Evolutionary conservation across 2,797 vertebrate genomes (phyloP).

Genomic region (Myripristis murdjan): DNA sequence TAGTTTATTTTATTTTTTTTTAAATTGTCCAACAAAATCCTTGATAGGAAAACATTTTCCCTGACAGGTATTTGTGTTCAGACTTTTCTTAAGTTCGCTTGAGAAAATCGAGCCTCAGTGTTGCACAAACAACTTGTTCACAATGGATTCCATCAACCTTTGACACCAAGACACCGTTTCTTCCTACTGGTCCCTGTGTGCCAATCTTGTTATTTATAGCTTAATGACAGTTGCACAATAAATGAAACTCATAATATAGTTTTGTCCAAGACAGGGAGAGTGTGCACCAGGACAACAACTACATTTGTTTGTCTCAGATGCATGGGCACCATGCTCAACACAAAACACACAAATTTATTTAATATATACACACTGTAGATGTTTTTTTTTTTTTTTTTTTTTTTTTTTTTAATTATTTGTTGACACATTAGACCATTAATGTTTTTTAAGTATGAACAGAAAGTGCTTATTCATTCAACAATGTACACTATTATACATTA

Average conservation of each 20-base stretch:
- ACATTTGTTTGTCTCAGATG: too few species aligned
- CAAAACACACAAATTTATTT: too few species aligned
- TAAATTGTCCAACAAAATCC: background rate
- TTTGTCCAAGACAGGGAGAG: background rate
- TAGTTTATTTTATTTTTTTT: background rate
- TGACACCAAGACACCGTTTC: background rate
- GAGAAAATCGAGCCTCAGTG: background rate
- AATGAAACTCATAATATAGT: background rate
- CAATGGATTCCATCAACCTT: background rate
- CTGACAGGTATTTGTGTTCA: background rate
- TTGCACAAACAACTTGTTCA: background rate
- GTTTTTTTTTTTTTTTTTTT: background rate
- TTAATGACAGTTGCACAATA: conserved; percentile 31
- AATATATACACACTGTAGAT: background rate
- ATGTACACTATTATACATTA: background rate
- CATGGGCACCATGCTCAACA: too few species aligned
- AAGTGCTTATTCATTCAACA: background rate
- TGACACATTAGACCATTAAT: background rate
- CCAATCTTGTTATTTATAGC: conserved; percentile 21
- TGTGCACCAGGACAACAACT: background rate
- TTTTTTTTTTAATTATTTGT: background rate
- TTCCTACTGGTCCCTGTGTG: background rate
- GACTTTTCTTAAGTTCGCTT: background rate
- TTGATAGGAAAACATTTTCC: background rate
- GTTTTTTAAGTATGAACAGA: background rate